These are phyloP conservation scores for Rhombomys opimus DNA, from an alignment of 2,113 vertebrate genomes.

Conservation along the genomic window DNA sequence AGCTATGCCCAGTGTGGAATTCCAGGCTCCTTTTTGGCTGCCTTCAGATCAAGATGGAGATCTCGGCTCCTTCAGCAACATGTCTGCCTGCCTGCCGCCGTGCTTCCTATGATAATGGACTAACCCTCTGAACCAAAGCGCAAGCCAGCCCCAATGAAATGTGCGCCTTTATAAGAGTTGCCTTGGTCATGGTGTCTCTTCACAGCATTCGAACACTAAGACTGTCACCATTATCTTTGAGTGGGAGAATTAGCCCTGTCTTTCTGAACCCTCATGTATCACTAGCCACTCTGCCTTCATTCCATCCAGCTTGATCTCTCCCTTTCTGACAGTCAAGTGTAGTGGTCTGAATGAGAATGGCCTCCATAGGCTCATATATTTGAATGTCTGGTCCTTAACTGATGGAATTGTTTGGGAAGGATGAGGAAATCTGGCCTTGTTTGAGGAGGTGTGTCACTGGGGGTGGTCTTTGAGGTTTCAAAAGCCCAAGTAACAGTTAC, in stretches of 20 bases:
- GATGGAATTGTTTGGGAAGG: background rate
- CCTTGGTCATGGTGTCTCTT: too few relatives aligned
- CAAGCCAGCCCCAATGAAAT: too few relatives aligned
- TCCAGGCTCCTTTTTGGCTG: too few relatives aligned
- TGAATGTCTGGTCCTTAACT: background rate
- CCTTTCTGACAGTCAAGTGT: background rate
- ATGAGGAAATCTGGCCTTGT: background rate
- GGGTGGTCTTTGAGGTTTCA: background rate
- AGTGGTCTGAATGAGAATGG: background rate
- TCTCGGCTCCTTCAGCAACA: too few relatives aligned
- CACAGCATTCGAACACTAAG: too few relatives aligned
- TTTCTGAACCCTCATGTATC: background rate
- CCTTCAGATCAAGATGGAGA: too few relatives aligned
- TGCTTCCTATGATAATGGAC: too few relatives aligned
- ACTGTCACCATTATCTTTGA: background rate
- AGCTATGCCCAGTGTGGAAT: too few relatives aligned
- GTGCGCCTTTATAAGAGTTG: too few relatives aligned
- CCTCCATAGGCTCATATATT: background rate
- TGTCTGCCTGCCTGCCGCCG: too few relatives aligned
- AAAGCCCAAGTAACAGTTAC: background rate
- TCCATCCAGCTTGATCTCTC: background rate
- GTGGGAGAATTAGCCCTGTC: background rate
- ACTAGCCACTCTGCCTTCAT: background rate
- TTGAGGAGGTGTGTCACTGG: background rate
- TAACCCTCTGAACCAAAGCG: too few relatives aligned